These are phyloP conservation scores for Enteromius treurensis DNA, from an alignment of 2,797 vertebrate genomes.

Conservation along the genomic window DNA sequence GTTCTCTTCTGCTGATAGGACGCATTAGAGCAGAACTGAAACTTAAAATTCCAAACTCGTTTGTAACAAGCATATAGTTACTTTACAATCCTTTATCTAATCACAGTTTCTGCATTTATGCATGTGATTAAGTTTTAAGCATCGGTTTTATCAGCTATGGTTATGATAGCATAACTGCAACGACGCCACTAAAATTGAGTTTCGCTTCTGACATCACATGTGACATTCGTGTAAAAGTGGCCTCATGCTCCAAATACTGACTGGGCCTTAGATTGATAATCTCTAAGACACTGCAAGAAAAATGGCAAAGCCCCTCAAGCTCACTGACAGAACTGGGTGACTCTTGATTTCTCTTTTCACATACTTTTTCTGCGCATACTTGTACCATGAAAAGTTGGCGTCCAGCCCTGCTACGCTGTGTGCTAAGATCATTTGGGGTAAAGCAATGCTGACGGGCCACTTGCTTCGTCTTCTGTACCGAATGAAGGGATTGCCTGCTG, in stretches of 20 bases:
- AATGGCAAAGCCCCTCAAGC: conserved; percentile 12
- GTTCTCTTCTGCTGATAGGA: not conserved
- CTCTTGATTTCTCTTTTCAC: conserved; percentile 4
- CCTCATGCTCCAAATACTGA: conserved; percentile 6
- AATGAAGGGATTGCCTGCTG: conserved; percentile 72
- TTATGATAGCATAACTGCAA: conserved; percentile 12
- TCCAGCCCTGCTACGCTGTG: not conserved
- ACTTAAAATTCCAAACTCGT: not conserved
- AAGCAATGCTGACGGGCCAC: conserved; percentile 22
- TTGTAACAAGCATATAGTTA: not conserved
- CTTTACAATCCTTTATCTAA: conserved; percentile 38
- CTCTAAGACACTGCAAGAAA: conserved; percentile 24
- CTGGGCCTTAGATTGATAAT: conserved; percentile 14
- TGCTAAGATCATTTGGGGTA: conserved; percentile 39
- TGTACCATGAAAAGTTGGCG: not conserved
- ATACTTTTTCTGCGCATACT: conserved; percentile 1
- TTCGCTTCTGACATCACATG: conserved; percentile 10
- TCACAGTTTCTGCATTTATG: conserved; percentile 31
- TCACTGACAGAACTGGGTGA: conserved; percentile 9
- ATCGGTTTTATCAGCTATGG: conserved; percentile 15
- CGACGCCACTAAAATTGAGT: not conserved
- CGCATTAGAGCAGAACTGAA: conserved; percentile 5
- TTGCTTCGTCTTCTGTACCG: conserved; percentile 41
- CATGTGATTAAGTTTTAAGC: conserved; percentile 39
- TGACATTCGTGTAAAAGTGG: not conserved